Evolutionary conservation across 2,888 invertebrate species (phyloP).

Genomic region (Empis livida): DNA sequence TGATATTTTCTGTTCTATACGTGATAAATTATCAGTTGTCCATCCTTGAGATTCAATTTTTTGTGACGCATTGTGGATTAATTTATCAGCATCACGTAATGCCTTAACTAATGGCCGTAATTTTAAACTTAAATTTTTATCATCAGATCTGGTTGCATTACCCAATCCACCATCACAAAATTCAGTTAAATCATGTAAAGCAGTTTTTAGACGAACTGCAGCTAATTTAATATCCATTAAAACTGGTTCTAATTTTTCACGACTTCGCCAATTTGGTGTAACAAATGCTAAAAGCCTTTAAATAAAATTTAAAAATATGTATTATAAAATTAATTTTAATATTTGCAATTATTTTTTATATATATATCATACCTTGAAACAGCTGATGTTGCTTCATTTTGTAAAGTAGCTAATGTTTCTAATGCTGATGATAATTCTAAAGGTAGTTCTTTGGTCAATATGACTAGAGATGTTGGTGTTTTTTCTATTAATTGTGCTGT

Average conservation of each 20-base stretch:
- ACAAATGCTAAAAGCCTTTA: conserved; percentile 54
- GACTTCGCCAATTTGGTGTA: conserved; percentile 67
- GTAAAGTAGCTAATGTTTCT: conserved; percentile 59
- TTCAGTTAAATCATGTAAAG: conserved; percentile 74
- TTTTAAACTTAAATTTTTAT: conserved; percentile 62
- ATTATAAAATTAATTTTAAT: neutral
- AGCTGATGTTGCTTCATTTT: conserved; percentile 69
- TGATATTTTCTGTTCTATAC: conserved; percentile 34
- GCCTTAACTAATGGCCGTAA: conserved; percentile 68
- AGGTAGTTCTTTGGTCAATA: conserved; percentile 47
- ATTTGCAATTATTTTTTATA: neutral
- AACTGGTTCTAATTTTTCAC: conserved; percentile 62
- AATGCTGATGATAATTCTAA: conserved; percentile 62
- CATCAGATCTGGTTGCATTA: conserved; percentile 70
- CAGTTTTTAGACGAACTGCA: conserved; percentile 61
- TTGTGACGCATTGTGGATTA: conserved; percentile 64
- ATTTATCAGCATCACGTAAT: conserved; percentile 62
- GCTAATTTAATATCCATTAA: conserved; percentile 75
- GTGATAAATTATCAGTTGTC: conserved; percentile 53
- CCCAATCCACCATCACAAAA: conserved; percentile 81
- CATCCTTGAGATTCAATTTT: conserved; percentile 65
- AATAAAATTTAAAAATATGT: conserved; percentile 3
- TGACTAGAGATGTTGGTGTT: conserved; percentile 11
- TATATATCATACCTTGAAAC: conserved; percentile 45
- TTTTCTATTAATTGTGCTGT: conserved; percentile 13